phyloP scores from a whole-genome alignment of 2,888 invertebrate genomes.

The Penaeus monodon region DNA sequence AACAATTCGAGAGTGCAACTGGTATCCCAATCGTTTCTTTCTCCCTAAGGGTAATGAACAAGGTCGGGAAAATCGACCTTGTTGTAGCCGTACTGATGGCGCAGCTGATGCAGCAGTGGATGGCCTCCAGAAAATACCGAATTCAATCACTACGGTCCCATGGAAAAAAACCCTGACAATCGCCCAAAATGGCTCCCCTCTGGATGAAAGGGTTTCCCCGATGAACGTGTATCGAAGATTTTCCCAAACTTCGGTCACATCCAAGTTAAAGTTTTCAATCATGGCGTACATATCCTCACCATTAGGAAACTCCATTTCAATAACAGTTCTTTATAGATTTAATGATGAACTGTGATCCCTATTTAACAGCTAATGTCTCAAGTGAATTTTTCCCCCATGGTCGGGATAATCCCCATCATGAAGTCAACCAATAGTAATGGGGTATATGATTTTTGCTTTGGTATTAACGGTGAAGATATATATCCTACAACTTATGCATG shows the following conservation, averaged over 20 bases:
- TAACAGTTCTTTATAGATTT: no score
- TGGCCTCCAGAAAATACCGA: constrained; percentile 57
- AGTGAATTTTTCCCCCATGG: no score
- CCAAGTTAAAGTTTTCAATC: constrained; percentile 6
- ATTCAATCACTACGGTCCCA: constrained; percentile 70
- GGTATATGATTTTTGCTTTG: no score
- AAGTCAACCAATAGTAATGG: no score
- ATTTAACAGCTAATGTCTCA: no score
- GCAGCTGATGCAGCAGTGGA: neutral
- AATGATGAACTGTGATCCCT: no score
- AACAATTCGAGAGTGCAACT: constrained; percentile 17
- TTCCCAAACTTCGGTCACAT: constrained; percentile 46
- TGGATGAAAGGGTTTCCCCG: constrained; percentile 19
- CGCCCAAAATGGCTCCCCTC: constrained; percentile 70
- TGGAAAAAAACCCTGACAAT: constrained; percentile 73
- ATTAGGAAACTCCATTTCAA: no score
- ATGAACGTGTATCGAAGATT: constrained; percentile 50
- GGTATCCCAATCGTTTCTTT: constrained; percentile 65
- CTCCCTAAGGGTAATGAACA: constrained; percentile 65
- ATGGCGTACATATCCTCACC: neutral
- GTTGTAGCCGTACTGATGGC: constrained; percentile 65
- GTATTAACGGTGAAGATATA: no score
- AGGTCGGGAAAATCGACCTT: constrained; percentile 64
- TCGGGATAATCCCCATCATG: no score
- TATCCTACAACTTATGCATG: no score